Evolutionary conservation across 2,113 vertebrate species (phyloP).

Genomic region (Machaerirhynchus nigripectus): DNA sequence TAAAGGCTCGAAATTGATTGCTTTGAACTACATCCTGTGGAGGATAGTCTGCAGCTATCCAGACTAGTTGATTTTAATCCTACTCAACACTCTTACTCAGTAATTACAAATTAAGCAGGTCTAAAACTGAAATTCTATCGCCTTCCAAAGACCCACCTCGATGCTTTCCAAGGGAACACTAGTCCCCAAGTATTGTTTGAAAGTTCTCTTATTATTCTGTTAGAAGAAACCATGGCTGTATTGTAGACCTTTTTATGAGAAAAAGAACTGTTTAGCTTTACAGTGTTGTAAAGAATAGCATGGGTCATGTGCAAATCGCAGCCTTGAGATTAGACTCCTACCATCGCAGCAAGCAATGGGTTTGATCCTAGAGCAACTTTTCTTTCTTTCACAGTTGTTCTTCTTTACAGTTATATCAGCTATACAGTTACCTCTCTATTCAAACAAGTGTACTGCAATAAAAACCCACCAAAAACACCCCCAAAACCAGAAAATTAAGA

Average conservation of each 20-base stretch:
- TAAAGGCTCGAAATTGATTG: neutral
- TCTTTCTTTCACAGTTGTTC: neutral
- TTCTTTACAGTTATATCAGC: neutral
- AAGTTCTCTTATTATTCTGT: neutral
- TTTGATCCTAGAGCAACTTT: neutral
- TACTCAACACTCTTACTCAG: neutral
- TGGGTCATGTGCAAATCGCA: neutral
- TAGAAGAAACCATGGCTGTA: neutral
- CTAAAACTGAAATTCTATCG: neutral
- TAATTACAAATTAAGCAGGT: neutral
- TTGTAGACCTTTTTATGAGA: neutral
- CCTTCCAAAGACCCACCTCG: neutral
- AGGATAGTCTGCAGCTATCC: neutral
- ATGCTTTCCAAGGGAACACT: neutral
- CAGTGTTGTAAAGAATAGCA: neutral
- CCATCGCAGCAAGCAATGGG: neutral
- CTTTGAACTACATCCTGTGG: neutral
- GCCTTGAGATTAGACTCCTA: neutral
- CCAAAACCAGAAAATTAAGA: neutral
- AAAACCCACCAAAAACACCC: neutral
- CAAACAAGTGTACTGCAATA: neutral
- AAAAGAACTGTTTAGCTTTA: neutral
- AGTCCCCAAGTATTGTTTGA: neutral
- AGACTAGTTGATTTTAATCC: neutral
- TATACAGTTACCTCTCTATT: neutral